Conservation (phyloP, 2,888 invertebrate species). For the Homarus gammarus region DNA sequence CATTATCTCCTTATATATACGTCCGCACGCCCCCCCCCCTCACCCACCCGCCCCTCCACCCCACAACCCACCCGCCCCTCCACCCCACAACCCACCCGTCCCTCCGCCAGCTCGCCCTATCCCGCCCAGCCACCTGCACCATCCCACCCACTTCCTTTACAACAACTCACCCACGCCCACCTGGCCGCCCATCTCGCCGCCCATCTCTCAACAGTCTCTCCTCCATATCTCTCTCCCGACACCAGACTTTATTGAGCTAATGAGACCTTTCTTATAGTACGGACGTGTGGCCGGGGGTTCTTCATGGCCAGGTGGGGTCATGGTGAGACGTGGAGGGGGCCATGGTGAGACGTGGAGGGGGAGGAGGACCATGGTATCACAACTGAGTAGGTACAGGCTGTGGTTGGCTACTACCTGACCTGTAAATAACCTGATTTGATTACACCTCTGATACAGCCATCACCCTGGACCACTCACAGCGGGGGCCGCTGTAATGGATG, state of each 20-base stretch:
- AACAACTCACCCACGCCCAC: neutral
- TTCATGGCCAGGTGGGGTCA: no score
- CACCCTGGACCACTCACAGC: neutral
- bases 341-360: no score
- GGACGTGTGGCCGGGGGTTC: no score
- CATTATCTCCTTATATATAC: neutral
- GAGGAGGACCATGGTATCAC: no score
- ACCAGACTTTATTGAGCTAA: no score
- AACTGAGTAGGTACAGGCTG: neutral
- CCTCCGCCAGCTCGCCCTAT: no score
- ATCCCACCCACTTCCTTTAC: neutral
- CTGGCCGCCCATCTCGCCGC: neutral
- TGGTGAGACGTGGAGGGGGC: no score
- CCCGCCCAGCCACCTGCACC: no score
- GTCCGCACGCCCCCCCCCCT: neutral
- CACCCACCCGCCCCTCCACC: neutral
- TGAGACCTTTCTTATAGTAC: no score
- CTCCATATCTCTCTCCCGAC: neutral
- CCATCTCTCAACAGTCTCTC: neutral
- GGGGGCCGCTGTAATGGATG: slow-evolving; percentile 30
- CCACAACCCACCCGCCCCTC: neutral
- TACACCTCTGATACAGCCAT: slow-evolving; percentile 10
- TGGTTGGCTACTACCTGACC: neutral
- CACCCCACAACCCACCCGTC: neutral
- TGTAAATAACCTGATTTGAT: slow-evolving; percentile 27